These are phyloP conservation scores for Oophaga sylvatica DNA, from an alignment of 2,797 vertebrate species.

Conservation along the genomic window DNA sequence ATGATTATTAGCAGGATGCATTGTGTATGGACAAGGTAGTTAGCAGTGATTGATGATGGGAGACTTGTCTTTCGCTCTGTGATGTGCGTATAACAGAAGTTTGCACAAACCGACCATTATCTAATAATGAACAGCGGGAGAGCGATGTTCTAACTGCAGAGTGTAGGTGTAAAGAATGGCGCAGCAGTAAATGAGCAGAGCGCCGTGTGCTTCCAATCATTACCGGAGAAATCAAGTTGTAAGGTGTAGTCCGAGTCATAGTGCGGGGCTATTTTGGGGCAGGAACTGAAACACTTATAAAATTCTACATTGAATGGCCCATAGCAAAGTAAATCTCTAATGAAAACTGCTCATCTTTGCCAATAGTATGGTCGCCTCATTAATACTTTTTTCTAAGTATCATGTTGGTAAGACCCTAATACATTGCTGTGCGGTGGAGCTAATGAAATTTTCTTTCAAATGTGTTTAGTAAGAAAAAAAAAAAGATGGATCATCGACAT, in stretches of 20 bases:
- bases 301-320: not conserved
- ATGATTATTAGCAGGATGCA: not conserved
- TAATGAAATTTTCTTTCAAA: not conserved
- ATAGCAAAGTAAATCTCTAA: not conserved
- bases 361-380: not conserved
- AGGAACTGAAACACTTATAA: not conserved
- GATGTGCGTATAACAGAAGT: not conserved
- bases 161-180: constrained; percentile 16
- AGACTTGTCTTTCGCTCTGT: not conserved
- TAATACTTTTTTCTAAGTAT: not conserved
- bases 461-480: too few relatives aligned
- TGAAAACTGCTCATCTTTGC: not conserved
- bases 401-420: not conserved
- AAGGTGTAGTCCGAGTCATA: not conserved
- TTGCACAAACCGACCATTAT: constrained; percentile 13
- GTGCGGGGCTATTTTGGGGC: not conserved
- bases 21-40: not conserved
- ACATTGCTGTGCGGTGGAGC: not conserved
- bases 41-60: not conserved
- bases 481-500: too few relatives aligned
- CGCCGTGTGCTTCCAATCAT: not conserved
- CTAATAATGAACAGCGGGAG: not conserved
- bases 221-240: not conserved
- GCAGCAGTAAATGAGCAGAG: not conserved
- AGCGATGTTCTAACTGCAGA: constrained; percentile 1